Percentiles rank a stretch among this genome's conserved stretches.
Conservation (phyloP, 2,888 invertebrate genomes). For the Boloria euphrosyne region DNA sequence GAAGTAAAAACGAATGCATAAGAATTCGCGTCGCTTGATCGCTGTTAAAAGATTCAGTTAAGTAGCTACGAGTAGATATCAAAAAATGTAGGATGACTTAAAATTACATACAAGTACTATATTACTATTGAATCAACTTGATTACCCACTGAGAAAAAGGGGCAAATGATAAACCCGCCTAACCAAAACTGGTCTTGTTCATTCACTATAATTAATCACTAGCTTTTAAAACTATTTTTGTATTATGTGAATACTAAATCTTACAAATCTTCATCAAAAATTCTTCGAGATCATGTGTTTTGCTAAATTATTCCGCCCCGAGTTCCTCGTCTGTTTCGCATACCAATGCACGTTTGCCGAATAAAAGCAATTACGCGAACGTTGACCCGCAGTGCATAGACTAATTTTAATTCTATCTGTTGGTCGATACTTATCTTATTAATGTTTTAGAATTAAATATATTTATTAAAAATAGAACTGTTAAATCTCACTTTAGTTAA, state of each 20-base stretch:
- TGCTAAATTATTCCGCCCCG: slow-evolving; percentile 9
- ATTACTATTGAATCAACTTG: too few relatives aligned
- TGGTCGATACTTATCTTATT: neutral
- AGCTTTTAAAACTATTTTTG: neutral
- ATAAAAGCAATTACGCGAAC: slow-evolving; percentile 34
- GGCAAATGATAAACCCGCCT: too few relatives aligned
- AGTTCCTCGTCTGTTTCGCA: slow-evolving; percentile 23
- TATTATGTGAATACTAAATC: slow-evolving; percentile 3
- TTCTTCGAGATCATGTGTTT: slow-evolving; percentile 11
- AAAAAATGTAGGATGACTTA: too few relatives aligned
- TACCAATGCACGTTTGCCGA: slow-evolving; percentile 34
- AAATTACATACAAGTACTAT: too few relatives aligned
- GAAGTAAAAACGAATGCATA: too few relatives aligned
- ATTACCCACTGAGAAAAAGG: too few relatives aligned
- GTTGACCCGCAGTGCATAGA: slow-evolving; percentile 36
- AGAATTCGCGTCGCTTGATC: too few relatives aligned
- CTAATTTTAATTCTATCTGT: slow-evolving; percentile 26
- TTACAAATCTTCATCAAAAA: slow-evolving; percentile 8
- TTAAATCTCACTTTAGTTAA: too few relatives aligned
- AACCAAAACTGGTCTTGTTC: too few relatives aligned
- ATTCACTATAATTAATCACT: too few relatives aligned
- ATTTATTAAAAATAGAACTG: neutral
- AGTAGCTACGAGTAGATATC: too few relatives aligned
- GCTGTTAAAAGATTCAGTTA: too few relatives aligned
- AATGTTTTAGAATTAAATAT: neutral